Base-by-base conservation (phyloP, 2,113 vertebrate genomes). In the Salvelinus sp. region DNA sequence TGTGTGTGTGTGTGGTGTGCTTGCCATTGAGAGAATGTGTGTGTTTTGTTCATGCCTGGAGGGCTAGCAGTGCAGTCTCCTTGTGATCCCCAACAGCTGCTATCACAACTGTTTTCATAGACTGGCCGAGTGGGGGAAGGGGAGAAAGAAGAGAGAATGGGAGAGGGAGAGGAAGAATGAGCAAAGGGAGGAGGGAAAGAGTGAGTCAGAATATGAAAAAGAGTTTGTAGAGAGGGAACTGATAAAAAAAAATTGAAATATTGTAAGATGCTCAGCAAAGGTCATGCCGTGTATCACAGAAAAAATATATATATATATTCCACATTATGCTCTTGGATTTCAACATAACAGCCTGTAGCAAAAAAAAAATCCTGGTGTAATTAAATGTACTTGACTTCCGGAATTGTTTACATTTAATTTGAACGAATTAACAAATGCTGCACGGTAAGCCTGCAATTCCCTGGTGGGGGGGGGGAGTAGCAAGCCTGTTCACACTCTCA, bases 61-160 rank as follows among this genome's bases (percentile, higher is more conserved):
- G 13, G 58, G 62, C 54, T 7, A 2, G 70, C 65, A n/a, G 30
- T 23, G 28, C 75, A 50, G 28, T 30, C 38, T 44, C 69, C 58
- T 77, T 80, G 28, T 67, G 38, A 77, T 64, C 60, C 74, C 48
- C 62, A 54, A 73, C 73, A 68, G 62, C 80, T 80, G 78, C 75
- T 82, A 33, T 33, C 33, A 33, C 33, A 33, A 75, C 44, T 6
- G 67, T 76, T 82, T 82, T 54, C 83, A 73, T 75, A 82, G 63
- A 28, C 22, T 28, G 62, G 73, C 30, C 66, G 64, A 38, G 48
- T 2, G 44, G 38, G 23, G 72, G 66, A 3, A 28, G 57, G 13
- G 38, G 14, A 62, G 57, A 73, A n/a, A 9, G 67, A 44, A 27
- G 14, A 20, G 25, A 22, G 27, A 48, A n/a, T 57, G 33, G 18